Evolutionary conservation across 2,113 vertebrate genomes (phyloP).

Genomic region (Gavialis gangeticus): DNA sequence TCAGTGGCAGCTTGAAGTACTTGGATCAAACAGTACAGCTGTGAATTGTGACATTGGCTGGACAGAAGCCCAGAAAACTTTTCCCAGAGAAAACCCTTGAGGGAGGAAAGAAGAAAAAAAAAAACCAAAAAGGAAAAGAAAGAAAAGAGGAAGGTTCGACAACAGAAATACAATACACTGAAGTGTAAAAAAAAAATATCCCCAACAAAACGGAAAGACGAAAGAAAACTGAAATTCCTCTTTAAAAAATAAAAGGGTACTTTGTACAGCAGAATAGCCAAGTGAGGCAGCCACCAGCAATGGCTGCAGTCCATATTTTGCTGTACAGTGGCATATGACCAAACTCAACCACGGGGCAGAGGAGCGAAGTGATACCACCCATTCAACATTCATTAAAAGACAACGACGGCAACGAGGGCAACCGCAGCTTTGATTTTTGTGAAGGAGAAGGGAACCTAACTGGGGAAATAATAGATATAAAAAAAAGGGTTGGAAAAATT

Average conservation of each 20-base stretch:
- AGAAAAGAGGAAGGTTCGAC: background rate
- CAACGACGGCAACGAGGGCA: background rate
- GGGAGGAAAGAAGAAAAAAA: slow-evolving; percentile 2
- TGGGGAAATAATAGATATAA: background rate
- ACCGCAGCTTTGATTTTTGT: slow-evolving; percentile 28
- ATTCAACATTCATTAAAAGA: slow-evolving; percentile 29
- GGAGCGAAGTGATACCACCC: background rate
- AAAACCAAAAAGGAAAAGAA: background rate
- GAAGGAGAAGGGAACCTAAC: slow-evolving; percentile 28
- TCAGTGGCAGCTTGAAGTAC: slow-evolving; percentile 70
- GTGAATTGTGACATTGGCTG: slow-evolving; percentile 69
- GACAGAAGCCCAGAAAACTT: slow-evolving; percentile 70
- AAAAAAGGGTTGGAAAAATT: slow-evolving; percentile 17
- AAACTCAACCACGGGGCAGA: background rate
- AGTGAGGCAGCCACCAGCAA: slow-evolving; percentile 1
- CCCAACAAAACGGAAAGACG: slow-evolving; percentile 1
- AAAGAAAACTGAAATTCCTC: slow-evolving; percentile 2
- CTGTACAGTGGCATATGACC: background rate
- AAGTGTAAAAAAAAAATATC: slow-evolving; percentile 24
- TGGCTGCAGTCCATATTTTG: background rate
- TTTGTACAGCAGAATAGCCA: slow-evolving; percentile 14
- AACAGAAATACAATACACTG: slow-evolving; percentile 26
- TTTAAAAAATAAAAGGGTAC: background rate
- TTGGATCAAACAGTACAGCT: slow-evolving; percentile 75
- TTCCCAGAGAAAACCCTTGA: slow-evolving; percentile 69